Conservation (phyloP, 2,888 invertebrate species). For the Disparrhopalites patrizii region DNA sequence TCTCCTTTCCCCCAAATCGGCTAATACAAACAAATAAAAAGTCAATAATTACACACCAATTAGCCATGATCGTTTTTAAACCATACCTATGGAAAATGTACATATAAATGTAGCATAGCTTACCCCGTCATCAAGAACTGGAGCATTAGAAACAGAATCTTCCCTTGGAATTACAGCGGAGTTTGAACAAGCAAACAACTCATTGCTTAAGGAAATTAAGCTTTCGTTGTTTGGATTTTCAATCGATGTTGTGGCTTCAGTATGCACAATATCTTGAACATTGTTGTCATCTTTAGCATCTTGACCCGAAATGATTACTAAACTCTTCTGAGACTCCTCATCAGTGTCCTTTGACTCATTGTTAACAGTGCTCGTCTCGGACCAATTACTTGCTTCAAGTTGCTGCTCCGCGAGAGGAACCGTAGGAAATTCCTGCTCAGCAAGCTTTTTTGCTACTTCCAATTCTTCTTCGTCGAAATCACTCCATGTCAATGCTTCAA, state of each 20-base stretch:
- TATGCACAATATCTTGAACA: neutral
- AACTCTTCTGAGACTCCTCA: slow-evolving; percentile 7
- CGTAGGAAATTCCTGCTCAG: slow-evolving; percentile 20
- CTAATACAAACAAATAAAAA: slow-evolving; percentile 28
- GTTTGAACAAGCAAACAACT: neutral
- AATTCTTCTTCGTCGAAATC: slow-evolving; percentile 47
- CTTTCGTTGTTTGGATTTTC: neutral
- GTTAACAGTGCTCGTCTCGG: neutral
- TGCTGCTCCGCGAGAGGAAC: neutral
- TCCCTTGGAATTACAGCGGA: slow-evolving; percentile 16
- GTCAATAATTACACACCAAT: neutral
- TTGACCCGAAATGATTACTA: slow-evolving; percentile 6
- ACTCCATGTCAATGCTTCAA: slow-evolving; percentile 47
- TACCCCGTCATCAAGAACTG: slow-evolving; percentile 48
- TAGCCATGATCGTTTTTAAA: neutral
- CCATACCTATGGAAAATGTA: neutral
- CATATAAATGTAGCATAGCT: slow-evolving; percentile 2
- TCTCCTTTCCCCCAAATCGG: slow-evolving; percentile 48
- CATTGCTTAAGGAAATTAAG: neutral
- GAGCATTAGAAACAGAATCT: slow-evolving; percentile 43
- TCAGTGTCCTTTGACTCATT: slow-evolving; percentile 6
- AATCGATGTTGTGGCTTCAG: neutral
- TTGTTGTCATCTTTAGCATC: neutral
- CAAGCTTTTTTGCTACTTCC: slow-evolving; percentile 17
- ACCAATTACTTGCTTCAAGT: neutral